Conservation (phyloP, 2,113 vertebrate species). For the Elanoides forficatus region DNA sequence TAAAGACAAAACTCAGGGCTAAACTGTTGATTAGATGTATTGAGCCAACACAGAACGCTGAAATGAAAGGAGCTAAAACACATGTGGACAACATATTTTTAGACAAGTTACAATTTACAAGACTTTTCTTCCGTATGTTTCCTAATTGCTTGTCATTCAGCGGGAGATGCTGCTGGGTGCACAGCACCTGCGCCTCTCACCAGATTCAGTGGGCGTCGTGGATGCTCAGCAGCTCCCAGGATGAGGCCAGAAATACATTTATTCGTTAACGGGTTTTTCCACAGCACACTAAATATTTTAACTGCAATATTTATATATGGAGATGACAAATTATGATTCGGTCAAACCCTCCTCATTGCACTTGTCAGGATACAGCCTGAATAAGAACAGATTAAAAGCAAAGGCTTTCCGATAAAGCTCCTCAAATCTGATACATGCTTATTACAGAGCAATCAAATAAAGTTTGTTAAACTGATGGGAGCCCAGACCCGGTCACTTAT, state of each 20-base stretch:
- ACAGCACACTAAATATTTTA: neutral
- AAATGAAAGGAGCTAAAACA: neutral
- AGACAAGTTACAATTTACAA: neutral
- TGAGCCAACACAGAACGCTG: neutral
- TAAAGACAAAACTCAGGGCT: neutral
- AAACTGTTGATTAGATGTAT: neutral
- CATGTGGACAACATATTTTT: neutral
- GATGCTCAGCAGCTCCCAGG: slow-evolving; percentile 7
- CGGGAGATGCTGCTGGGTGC: neutral
- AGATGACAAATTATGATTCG: neutral
- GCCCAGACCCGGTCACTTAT: neutral
- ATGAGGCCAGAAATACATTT: neutral
- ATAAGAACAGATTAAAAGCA: neutral
- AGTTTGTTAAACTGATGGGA: neutral
- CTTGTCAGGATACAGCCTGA: neutral
- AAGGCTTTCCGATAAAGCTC: neutral
- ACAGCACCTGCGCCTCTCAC: neutral
- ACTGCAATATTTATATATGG: neutral
- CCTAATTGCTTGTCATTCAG: neutral
- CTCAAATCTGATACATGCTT: neutral
- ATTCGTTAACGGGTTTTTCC: neutral
- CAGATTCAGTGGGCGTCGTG: neutral
- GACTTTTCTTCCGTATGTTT: neutral
- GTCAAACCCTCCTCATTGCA: neutral
- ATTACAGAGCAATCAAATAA: neutral